phyloP scores from a whole-genome alignment of 1,140 invertebrate species.

The Teleopsis dalmanni region DNA sequence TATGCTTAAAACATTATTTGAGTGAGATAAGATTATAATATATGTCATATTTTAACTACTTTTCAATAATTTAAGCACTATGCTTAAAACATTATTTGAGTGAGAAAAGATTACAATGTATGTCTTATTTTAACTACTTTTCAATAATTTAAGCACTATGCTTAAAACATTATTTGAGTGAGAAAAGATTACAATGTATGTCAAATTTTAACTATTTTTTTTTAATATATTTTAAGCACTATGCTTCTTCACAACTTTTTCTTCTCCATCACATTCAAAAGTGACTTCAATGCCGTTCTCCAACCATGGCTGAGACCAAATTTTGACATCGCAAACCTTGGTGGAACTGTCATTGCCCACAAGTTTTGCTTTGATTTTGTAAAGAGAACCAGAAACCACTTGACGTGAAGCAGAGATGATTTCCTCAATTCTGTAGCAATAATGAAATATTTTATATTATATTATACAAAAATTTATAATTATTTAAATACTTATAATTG shows the following conservation, averaged over 20 bases:
- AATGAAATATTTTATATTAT: neutral
- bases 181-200: too few species aligned
- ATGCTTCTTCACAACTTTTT: constrained; percentile 6
- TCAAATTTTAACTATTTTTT: too few species aligned
- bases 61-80: too few species aligned
- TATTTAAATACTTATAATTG: constrained; percentile 17
- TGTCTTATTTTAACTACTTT: too few species aligned
- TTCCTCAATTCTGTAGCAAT: constrained; percentile 16
- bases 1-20: too few species aligned
- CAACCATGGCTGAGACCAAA: constrained; percentile 17
- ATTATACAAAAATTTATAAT: neutral
- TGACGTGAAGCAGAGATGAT: constrained; percentile 21
- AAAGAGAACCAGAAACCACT: constrained; percentile 19
- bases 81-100: too few species aligned
- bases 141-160: too few species aligned
- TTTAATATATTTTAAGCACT: constrained; percentile 4
- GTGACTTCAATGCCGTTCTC: constrained; percentile 13
- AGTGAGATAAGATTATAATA: too few species aligned
- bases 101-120: too few species aligned
- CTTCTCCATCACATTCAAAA: constrained; percentile 21
- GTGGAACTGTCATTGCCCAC: constrained; percentile 14
- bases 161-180: too few species aligned
- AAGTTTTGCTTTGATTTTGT: constrained; percentile 20
- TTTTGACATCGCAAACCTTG: constrained; percentile 23
- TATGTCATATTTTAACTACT: too few species aligned